Percentiles rank a stretch among this genome's conserved stretches.
Evolutionary conservation across 2,797 vertebrate genomes (phyloP).

Genomic region (Thalassophryne amazonica): DNA sequence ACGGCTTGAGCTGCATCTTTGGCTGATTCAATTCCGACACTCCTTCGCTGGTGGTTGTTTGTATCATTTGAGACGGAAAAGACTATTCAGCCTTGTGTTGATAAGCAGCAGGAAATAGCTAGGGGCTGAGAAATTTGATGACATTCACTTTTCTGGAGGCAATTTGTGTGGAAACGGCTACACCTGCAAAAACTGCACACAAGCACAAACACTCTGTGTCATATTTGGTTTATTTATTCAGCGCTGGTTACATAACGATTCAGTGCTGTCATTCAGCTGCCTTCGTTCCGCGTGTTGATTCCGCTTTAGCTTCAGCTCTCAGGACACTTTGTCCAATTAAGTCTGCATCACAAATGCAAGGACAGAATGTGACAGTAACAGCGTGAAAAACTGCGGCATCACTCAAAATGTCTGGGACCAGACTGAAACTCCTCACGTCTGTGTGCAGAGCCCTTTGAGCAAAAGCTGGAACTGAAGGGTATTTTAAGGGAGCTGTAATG

Average conservation of each 20-base stretch:
- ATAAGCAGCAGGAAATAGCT: slow-evolving; percentile 38
- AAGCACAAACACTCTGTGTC: not conserved
- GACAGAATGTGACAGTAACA: slow-evolving; percentile 41
- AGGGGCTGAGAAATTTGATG: slow-evolving; percentile 19
- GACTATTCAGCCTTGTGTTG: slow-evolving; percentile 14
- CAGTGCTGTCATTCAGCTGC: slow-evolving; percentile 13
- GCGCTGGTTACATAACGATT: slow-evolving; percentile 18
- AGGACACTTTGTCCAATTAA: slow-evolving; percentile 63
- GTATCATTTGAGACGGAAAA: slow-evolving; percentile 28
- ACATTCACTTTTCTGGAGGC: slow-evolving; percentile 20
- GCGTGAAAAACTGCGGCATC: slow-evolving; percentile 35
- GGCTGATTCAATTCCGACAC: slow-evolving; percentile 17
- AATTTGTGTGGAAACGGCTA: not conserved
- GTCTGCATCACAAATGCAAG: slow-evolving; percentile 35
- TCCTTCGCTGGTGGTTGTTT: slow-evolving; percentile 29
- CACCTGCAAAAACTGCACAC: not conserved
- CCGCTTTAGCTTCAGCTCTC: slow-evolving; percentile 27
- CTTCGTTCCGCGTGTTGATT: slow-evolving; percentile 38
- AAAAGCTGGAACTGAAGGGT: not conserved
- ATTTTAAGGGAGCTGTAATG: slow-evolving; percentile 2
- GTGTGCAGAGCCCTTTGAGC: slow-evolving; percentile 13
- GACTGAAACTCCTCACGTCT: slow-evolving; percentile 26
- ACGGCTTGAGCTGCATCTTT: slow-evolving; percentile 5
- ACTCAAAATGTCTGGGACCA: slow-evolving; percentile 30
- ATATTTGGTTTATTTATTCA: slow-evolving; percentile 8